Conservation (phyloP, 2,888 invertebrate genomes). For the Axea sp. region DNA sequence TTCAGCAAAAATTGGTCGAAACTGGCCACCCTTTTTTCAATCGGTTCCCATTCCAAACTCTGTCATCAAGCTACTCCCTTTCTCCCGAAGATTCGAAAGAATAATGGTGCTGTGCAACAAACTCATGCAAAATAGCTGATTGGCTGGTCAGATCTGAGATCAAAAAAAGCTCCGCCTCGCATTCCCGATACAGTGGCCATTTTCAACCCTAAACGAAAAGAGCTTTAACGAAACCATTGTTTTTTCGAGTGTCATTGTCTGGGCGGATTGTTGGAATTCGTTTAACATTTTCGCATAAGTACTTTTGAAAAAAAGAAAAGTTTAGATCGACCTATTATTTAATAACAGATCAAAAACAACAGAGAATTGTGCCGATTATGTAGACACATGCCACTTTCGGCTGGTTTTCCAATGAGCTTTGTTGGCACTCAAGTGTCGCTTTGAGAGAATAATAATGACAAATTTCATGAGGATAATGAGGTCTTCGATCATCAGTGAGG, state of each 20-base stretch:
- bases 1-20: no score
- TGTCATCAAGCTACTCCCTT: no score
- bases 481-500: slow-evolving; percentile 41
- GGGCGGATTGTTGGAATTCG: neutral
- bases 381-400: slow-evolving; percentile 19
- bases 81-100: neutral
- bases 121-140: slow-evolving; percentile 12
- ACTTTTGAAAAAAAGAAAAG: no score
- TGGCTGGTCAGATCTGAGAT: neutral
- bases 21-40: no score
- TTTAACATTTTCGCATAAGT: no score
- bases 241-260: slow-evolving; percentile 18
- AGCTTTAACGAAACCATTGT: neutral
- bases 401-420: slow-evolving; percentile 13
- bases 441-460: slow-evolving; percentile 23
- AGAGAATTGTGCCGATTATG: neutral
- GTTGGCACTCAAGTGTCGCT: slow-evolving; percentile 24
- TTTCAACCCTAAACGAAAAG: neutral
- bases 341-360: slow-evolving; percentile 15
- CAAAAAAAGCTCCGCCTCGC: slow-evolving; percentile 16
- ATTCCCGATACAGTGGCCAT: neutral
- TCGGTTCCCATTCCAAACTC: no score
- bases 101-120: slow-evolving; percentile 6
- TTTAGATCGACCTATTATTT: no score
- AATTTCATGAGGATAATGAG: slow-evolving; percentile 34